A percentile compares a stretch with the other conserved stretches of the same genome.
phyloP scores from a whole-genome alignment of 1,140 invertebrate species.

The Zaprionus lachaisei region DNA sequence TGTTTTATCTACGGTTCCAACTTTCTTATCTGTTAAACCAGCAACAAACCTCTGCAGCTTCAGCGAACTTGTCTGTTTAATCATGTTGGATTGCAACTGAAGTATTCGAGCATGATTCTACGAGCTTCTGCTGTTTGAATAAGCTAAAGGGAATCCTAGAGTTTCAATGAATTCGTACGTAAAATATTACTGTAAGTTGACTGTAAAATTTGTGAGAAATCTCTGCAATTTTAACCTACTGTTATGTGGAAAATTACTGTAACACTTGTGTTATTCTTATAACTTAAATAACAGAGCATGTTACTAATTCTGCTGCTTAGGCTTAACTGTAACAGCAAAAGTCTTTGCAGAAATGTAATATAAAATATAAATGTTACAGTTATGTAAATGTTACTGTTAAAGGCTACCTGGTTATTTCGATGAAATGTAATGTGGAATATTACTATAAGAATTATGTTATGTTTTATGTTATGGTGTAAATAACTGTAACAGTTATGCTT shows the following conservation, averaged over 20 bases:
- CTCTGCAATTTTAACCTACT: neutral
- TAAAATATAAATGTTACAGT: too few relatives aligned
- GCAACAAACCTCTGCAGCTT: neutral
- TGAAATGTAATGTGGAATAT: neutral
- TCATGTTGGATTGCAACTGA: neutral
- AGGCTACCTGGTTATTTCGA: too few relatives aligned
- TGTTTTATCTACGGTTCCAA: too few relatives aligned
- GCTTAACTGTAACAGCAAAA: too few relatives aligned
- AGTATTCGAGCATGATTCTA: neutral
- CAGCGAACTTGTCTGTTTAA: neutral
- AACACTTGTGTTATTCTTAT: neutral
- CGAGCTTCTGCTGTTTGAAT: neutral
- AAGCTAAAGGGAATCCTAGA: neutral
- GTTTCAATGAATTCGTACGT: neutral
- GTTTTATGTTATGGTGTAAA: too few relatives aligned
- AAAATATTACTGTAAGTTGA: neutral
- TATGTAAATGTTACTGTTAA: neutral
- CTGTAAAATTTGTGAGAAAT: neutral
- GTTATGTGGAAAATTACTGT: neutral
- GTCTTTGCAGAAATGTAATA: too few relatives aligned
- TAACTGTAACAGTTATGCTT: neutral
- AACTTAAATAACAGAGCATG: too few relatives aligned
- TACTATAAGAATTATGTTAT: neutral
- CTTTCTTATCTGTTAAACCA: neutral
- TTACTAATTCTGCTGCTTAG: too few relatives aligned